Evolutionary conservation across 2,888 invertebrate genomes (phyloP).

Genomic region (Octonoba sinensis): DNA sequence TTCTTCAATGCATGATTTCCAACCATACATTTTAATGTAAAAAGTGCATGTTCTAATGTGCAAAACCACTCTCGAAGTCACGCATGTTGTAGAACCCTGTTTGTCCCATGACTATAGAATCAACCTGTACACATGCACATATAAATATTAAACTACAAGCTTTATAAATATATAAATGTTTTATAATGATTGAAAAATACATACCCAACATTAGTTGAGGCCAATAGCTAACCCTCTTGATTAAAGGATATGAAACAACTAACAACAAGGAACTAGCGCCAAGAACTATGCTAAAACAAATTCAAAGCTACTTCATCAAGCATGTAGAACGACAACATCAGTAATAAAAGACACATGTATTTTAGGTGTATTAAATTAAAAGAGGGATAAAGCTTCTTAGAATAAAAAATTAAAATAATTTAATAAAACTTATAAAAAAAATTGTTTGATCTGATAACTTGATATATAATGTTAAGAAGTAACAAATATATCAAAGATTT

Average conservation of each 20-base stretch:
- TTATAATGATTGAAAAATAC: conserved; percentile 22
- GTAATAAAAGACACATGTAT: not conserved
- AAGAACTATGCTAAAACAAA: conserved; percentile 72
- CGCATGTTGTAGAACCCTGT: too few species aligned
- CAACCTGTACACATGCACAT: too few species aligned
- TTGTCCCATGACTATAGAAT: too few species aligned
- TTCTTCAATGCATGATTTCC: too few species aligned
- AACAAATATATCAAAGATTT: too few species aligned
- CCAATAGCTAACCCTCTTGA: conserved; percentile 95
- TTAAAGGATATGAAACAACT: conserved; percentile 91
- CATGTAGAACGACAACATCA: not conserved
- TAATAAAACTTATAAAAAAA: too few species aligned
- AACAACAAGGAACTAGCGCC: conserved; percentile 76
- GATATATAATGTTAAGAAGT: too few species aligned
- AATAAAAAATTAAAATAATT: not conserved
- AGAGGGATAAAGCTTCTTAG: not conserved
- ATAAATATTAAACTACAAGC: not conserved
- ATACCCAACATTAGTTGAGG: conserved; percentile 85
- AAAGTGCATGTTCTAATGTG: too few species aligned
- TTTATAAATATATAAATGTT: not conserved
- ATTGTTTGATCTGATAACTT: too few species aligned
- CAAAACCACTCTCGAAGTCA: too few species aligned
- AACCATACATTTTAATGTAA: too few species aligned
- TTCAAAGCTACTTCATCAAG: not conserved
- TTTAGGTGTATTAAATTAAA: not conserved